phyloP scores from a whole-genome alignment of 2,113 vertebrate genomes.

The Pelodiscus sinensis region DNA sequence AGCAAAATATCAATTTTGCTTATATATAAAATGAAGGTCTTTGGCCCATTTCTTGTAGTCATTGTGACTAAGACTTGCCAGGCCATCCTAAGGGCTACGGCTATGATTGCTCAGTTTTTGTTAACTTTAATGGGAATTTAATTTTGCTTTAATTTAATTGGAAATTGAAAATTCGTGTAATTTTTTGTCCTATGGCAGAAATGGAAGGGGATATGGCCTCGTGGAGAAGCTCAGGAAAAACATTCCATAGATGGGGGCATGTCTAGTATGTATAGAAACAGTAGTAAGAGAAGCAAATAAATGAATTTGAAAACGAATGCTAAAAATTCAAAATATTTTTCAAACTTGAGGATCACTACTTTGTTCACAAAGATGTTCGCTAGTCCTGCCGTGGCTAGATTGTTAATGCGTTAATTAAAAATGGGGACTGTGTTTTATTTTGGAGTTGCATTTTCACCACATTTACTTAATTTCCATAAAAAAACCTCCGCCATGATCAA shows the following conservation, averaged over 20 bases:
- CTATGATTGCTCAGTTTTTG: background rate
- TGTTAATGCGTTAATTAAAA: background rate
- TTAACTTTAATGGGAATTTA: background rate
- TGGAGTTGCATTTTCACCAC: background rate
- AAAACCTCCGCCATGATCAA: background rate
- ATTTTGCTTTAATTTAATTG: too few relatives aligned
- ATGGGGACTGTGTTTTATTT: background rate
- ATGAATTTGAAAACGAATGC: background rate
- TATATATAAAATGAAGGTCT: background rate
- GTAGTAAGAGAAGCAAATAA: background rate
- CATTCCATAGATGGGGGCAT: accelerated
- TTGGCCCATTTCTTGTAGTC: background rate
- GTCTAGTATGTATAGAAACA: background rate
- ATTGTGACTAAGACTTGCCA: background rate
- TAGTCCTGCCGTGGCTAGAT: background rate
- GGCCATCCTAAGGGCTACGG: too few relatives aligned
- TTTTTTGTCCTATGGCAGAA: background rate
- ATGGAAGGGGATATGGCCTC: background rate
- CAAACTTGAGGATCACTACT: background rate
- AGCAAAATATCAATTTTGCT: background rate
- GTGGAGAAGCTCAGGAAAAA: background rate
- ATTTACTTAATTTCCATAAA: background rate
- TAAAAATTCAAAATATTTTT: background rate
- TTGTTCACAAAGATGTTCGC: background rate
- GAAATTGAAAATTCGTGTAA: background rate